phyloP scores from a whole-genome alignment of 1,140 invertebrate species.

The Adelges cooleyi region DNA sequence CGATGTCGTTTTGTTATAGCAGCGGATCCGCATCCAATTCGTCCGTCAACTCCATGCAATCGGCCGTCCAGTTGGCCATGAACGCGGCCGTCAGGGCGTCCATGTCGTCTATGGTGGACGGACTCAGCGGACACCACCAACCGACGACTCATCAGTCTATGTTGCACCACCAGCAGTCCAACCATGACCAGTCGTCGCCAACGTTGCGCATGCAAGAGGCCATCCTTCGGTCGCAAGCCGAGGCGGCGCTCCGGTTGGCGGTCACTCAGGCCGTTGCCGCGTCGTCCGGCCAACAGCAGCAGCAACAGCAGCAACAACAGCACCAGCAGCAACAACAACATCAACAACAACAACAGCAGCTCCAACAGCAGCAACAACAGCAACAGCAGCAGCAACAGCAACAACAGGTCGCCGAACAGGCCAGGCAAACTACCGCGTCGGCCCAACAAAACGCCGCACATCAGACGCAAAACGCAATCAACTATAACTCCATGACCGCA shows the following conservation, averaged over 20 bases:
- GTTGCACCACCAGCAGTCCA: slow-evolving; percentile 33
- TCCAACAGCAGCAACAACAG: slow-evolving; percentile 40
- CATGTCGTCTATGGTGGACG: slow-evolving; percentile 36
- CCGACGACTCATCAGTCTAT: slow-evolving; percentile 42
- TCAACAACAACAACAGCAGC: slow-evolving; percentile 39
- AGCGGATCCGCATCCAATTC: slow-evolving; percentile 16
- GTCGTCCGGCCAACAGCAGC: slow-evolving; percentile 34
- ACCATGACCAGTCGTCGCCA: slow-evolving; percentile 44
- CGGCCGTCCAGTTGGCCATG: slow-evolving; percentile 37
- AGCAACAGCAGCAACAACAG: slow-evolving; percentile 34
- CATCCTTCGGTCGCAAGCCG: slow-evolving; percentile 65
- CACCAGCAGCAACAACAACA: slow-evolving; percentile 29
- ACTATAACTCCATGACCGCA: slow-evolving; percentile 25
- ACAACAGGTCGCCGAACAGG: slow-evolving; percentile 40
- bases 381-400: slow-evolving; percentile 32
- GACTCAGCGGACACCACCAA: slow-evolving; percentile 40
- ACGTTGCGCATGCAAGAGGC: slow-evolving; percentile 66
- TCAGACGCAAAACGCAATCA: background rate
- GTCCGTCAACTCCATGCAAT: slow-evolving; percentile 23
- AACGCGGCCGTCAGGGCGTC: slow-evolving; percentile 41
- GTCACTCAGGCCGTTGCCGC: slow-evolving; percentile 49
- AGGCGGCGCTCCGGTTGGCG: slow-evolving; percentile 65
- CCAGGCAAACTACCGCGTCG: slow-evolving; percentile 35
- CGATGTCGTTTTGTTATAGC: background rate
- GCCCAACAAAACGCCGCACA: background rate